Conservation (phyloP, 2,113 vertebrate genomes). For the Phaethornis superciliosus region DNA sequence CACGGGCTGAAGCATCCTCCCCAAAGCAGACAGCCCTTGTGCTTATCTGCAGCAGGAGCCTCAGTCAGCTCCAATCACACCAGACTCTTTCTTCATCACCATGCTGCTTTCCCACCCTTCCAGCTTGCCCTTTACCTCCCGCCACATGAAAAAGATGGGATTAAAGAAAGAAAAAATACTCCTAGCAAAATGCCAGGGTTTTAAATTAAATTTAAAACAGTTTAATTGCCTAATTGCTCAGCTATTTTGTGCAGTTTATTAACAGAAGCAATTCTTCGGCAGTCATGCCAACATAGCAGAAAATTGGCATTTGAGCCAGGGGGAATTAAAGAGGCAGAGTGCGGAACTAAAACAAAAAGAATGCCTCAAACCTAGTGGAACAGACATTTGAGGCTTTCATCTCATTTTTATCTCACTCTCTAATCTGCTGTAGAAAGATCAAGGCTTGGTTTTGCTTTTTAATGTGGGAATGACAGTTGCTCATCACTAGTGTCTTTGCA, state of each 20-base stretch:
- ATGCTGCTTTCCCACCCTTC: neutral
- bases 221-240: slow-evolving; percentile 91
- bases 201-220: slow-evolving; percentile 84
- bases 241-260: slow-evolving; percentile 85
- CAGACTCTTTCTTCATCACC: neutral
- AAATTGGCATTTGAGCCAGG: slow-evolving; percentile 89
- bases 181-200: slow-evolving; percentile 75
- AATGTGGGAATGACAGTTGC: slow-evolving; percentile 65
- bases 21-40: neutral
- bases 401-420: slow-evolving; percentile 61
- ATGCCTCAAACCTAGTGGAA: slow-evolving; percentile 85
- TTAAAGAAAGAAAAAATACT: slow-evolving; percentile 39
- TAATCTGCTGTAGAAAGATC: slow-evolving; percentile 66
- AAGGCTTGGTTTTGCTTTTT: slow-evolving; percentile 68
- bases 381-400: slow-evolving; percentile 80
- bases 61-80: neutral
- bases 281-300: slow-evolving; percentile 88
- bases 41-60: neutral
- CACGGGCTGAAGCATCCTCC: slow-evolving; percentile 32
- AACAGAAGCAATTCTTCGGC: slow-evolving; percentile 86
- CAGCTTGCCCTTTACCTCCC: neutral
- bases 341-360: slow-evolving; percentile 80
- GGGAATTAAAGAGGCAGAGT: slow-evolving; percentile 86
- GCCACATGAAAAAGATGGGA: neutral
- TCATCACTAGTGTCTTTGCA: slow-evolving; percentile 46